Conservation (phyloP, 92 coral and sea anemone species). For the Phymanthus crucifer region DNA sequence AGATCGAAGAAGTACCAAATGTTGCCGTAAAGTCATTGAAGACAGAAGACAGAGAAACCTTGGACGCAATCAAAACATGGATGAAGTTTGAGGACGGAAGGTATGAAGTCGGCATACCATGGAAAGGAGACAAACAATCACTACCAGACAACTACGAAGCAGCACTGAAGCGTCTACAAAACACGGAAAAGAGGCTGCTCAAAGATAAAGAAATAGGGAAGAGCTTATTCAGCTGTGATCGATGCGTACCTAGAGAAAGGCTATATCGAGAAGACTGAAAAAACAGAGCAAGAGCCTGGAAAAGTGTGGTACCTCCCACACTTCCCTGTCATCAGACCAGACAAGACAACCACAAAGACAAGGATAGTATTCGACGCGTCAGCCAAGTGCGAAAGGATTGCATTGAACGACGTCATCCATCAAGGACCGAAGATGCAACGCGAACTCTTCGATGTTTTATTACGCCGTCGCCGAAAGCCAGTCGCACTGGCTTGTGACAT, state of each 20-base stretch:
- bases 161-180: slow-evolving; percentile 45
- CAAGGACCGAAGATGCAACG: slow-evolving; percentile 63
- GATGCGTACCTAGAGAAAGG: slow-evolving; percentile 46
- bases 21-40: slow-evolving; percentile 17
- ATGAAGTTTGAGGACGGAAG: slow-evolving; percentile 33
- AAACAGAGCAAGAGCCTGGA: slow-evolving; percentile 25
- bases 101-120: slow-evolving; percentile 54
- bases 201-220: slow-evolving; percentile 44
- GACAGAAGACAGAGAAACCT: slow-evolving; percentile 29
- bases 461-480: slow-evolving; percentile 53
- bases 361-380: slow-evolving; percentile 64
- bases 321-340: slow-evolving; percentile 70
- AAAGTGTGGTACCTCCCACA: slow-evolving; percentile 62
- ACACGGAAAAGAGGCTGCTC: slow-evolving; percentile 57
- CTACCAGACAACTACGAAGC: slow-evolving; percentile 64
- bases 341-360: slow-evolving; percentile 68
- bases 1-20: slow-evolving; percentile 38
- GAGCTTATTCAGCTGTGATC: slow-evolving; percentile 39
- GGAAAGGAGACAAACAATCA: slow-evolving; percentile 36
- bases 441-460: slow-evolving; percentile 50
- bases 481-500: slow-evolving; percentile 64
- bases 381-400: slow-evolving; percentile 48
- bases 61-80: slow-evolving; percentile 38
- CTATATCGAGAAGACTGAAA: slow-evolving; percentile 42
- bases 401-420: slow-evolving; percentile 56